A percentile compares a stretch with the other conserved stretches of the same genome.
These are phyloP conservation scores for Baryphthengus martii DNA, from an alignment of 2,113 vertebrate genomes.

Conservation along the genomic window DNA sequence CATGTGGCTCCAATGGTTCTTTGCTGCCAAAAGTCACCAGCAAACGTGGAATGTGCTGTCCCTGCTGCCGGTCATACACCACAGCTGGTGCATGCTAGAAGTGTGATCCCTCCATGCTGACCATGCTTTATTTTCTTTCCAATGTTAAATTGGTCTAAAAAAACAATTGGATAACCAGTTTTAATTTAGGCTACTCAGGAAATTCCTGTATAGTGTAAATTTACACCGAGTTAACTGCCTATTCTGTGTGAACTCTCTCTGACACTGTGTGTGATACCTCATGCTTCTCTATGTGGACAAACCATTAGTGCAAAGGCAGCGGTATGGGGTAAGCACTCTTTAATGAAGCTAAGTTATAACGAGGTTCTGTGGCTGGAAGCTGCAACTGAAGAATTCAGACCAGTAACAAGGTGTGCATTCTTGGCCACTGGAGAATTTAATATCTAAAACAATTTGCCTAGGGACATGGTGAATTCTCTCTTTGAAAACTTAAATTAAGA, in stretches of 20 bases:
- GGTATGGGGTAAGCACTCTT: not conserved
- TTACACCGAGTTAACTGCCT: not conserved
- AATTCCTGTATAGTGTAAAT: not conserved
- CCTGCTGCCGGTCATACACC: fast-evolving
- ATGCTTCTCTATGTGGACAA: not conserved
- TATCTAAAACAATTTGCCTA: conserved; percentile 65
- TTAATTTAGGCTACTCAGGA: not conserved
- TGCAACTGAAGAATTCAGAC: conserved; percentile 47
- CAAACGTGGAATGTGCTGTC: not conserved
- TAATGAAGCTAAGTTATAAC: conserved; percentile 19
- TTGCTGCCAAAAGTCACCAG: not conserved
- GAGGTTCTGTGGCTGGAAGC: conserved; percentile 29
- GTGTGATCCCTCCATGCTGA: not conserved
- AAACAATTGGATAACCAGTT: not conserved
- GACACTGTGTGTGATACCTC: not conserved
- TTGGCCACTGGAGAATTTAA: conserved; percentile 58
- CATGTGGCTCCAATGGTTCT: not conserved
- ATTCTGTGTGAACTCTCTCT: fast-evolving
- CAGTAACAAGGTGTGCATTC: conserved; percentile 61
- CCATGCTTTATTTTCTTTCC: not conserved
- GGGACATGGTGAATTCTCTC: conserved; percentile 29
- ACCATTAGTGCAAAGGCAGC: not conserved
- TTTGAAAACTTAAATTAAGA: conserved; percentile 61
- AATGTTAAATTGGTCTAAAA: not conserved
- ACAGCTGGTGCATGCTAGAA: not conserved